These are phyloP conservation scores for Margarornis squamiger DNA, from an alignment of 2,797 vertebrate species.

Conservation along the genomic window DNA sequence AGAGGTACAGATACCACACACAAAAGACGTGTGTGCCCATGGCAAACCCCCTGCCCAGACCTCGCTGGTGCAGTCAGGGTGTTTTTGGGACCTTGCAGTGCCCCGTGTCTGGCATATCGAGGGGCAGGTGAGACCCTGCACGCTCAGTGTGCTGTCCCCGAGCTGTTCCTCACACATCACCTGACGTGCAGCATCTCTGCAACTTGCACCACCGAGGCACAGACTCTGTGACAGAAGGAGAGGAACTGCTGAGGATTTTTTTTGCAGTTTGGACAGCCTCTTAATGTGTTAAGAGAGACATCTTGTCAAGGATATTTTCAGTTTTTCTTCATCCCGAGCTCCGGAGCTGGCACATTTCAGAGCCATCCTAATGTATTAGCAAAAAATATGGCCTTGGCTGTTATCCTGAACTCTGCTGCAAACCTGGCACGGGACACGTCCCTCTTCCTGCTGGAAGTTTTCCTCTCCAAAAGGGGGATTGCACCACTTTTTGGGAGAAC, in stretches of 20 bases:
- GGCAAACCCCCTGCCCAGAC: not conserved
- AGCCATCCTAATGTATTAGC: slow-evolving; percentile 38
- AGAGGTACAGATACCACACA: fast-evolving
- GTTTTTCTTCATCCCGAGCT: slow-evolving; percentile 31
- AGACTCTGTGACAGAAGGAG: slow-evolving; percentile 58
- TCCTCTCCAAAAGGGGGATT: not conserved
- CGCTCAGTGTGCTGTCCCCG: fast-evolving
- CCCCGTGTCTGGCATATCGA: not conserved
- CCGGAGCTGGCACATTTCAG: not conserved
- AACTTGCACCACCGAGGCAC: not conserved
- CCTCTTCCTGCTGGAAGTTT: not conserved
- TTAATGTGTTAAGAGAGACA: slow-evolving; percentile 46
- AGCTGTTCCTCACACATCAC: not conserved
- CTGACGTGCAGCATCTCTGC: not conserved
- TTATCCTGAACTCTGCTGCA: not conserved
- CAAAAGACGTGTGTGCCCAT: fast-evolving
- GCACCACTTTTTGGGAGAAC: not conserved
- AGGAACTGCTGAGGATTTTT: slow-evolving; percentile 32
- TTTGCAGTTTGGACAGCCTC: slow-evolving; percentile 41
- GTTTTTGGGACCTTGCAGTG: not conserved
- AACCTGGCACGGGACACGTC: not conserved
- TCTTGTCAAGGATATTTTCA: slow-evolving; percentile 63
- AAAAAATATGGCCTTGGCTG: slow-evolving; percentile 12
- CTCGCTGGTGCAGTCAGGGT: not conserved
- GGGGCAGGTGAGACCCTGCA: not conserved